Evolutionary conservation across 1,140 invertebrate genomes (phyloP).

Genomic region (Aphis craccivora): DNA sequence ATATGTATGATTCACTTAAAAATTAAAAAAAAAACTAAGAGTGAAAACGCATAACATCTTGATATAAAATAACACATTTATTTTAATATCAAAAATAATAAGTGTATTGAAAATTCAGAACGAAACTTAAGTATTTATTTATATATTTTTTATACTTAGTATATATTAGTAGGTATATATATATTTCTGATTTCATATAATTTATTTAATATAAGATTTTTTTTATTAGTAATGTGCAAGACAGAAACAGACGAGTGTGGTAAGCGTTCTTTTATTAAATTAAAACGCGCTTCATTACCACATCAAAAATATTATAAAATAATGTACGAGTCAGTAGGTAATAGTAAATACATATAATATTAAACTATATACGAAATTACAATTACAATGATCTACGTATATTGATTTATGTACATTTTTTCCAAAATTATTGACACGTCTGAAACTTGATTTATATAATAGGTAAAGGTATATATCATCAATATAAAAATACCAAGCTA

Average conservation of each 20-base stretch:
- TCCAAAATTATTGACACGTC: neutral
- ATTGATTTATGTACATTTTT: neutral
- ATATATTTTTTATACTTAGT: neutral
- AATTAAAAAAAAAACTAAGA: neutral
- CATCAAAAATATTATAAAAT: neutral
- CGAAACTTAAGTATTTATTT: neutral
- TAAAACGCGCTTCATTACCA: neutral
- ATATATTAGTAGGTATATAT: too few species aligned
- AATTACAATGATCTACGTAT: neutral
- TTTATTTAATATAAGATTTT: neutral
- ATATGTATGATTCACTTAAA: neutral
- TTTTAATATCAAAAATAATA: neutral
- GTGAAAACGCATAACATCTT: neutral
- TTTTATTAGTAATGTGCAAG: neutral
- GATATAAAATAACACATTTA: neutral
- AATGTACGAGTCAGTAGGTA: neutral
- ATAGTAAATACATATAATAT: neutral
- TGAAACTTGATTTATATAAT: neutral
- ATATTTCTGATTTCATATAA: neutral
- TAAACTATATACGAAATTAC: neutral
- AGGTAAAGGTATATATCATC: too few species aligned
- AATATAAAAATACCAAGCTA: neutral
- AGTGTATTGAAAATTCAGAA: neutral
- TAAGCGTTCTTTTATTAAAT: neutral
- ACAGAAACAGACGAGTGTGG: neutral